Percentiles rank a stretch among this genome's conserved stretches.
Evolutionary conservation across 2,797 vertebrate genomes (phyloP).

Genomic region (Aeoliscus strigatus): DNA sequence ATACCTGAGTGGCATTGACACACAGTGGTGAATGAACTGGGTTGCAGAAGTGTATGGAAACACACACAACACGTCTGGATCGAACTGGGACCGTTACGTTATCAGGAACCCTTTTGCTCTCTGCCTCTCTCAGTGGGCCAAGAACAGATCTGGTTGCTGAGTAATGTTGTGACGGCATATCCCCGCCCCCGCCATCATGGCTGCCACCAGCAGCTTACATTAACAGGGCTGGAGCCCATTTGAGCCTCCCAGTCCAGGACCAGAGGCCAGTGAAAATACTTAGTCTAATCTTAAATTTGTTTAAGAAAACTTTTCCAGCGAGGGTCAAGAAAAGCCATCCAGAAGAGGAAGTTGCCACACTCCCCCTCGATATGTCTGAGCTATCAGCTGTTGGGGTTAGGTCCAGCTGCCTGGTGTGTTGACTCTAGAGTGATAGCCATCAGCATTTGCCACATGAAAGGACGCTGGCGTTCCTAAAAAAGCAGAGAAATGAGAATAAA

Average conservation of each 20-base stretch:
- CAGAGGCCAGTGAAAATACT: too few relatives aligned
- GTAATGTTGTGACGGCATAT: background rate
- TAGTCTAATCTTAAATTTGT: constrained; percentile 6
- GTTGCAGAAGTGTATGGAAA: too few relatives aligned
- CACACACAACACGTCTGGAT: too few relatives aligned
- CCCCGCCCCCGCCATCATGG: background rate
- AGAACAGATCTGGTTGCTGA: background rate
- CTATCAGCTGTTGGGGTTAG: constrained; percentile 73
- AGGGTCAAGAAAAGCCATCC: constrained; percentile 18
- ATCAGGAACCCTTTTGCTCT: too few relatives aligned
- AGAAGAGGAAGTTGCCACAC: constrained; percentile 29
- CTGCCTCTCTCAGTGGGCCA: too few relatives aligned
- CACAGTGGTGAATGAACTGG: too few relatives aligned
- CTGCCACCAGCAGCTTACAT: constrained; percentile 1
- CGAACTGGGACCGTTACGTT: too few relatives aligned
- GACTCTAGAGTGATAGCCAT: constrained; percentile 75
- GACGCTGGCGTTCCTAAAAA: constrained; percentile 60
- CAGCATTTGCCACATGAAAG: constrained; percentile 74
- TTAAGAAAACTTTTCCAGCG: constrained; percentile 18
- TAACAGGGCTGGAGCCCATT: background rate
- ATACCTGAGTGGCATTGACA: too few relatives aligned
- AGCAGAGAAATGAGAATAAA: constrained; percentile 50
- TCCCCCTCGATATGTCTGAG: constrained; percentile 51
- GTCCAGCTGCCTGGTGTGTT: constrained; percentile 72
- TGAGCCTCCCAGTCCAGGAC: background rate